Percentiles rank a stretch among this genome's conserved stretches.
Conservation (phyloP, 2,113 vertebrate genomes). For the Synodontis membranacea region DNA sequence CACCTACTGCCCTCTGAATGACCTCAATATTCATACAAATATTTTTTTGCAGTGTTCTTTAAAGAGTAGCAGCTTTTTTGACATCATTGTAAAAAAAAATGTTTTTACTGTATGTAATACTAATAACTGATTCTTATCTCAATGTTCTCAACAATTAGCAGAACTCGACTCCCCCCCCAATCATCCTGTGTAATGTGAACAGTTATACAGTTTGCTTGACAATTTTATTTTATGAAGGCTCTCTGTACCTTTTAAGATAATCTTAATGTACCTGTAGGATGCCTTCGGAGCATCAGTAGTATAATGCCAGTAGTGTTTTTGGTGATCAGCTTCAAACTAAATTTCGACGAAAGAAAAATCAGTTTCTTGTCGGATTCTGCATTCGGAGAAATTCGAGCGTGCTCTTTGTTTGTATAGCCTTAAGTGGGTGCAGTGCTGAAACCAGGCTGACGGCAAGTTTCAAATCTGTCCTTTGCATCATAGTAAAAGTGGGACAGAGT, state of each 20-base stretch:
- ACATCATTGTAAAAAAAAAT: no score
- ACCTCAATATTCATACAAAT: not conserved
- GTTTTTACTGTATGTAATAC: no score
- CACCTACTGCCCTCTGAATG: not conserved
- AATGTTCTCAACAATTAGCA: no score
- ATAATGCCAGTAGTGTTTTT: no score
- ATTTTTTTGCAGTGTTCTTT: no score
- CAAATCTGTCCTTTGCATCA: conserved; percentile 8
- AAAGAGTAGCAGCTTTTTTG: no score
- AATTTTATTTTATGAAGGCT: no score
- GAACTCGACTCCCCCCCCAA: no score
- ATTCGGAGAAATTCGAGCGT: not conserved
- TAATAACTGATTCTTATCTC: not conserved
- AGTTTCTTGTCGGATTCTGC: not conserved
- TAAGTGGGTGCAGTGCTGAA: not conserved
- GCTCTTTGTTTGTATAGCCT: not conserved
- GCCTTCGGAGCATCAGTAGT: no score
- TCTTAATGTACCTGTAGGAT: not conserved
- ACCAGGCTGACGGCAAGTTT: not conserved
- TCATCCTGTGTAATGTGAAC: no score
- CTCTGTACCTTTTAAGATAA: not conserved
- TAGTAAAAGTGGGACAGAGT: not conserved
- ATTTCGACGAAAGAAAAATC: not conserved
- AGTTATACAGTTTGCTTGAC: no score
- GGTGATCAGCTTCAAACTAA: not conserved